A percentile compares a stretch with the other conserved stretches of the same genome.
phyloP scores from a whole-genome alignment of 2,797 vertebrate genomes.

The Pipistrellus pipistrellus region DNA sequence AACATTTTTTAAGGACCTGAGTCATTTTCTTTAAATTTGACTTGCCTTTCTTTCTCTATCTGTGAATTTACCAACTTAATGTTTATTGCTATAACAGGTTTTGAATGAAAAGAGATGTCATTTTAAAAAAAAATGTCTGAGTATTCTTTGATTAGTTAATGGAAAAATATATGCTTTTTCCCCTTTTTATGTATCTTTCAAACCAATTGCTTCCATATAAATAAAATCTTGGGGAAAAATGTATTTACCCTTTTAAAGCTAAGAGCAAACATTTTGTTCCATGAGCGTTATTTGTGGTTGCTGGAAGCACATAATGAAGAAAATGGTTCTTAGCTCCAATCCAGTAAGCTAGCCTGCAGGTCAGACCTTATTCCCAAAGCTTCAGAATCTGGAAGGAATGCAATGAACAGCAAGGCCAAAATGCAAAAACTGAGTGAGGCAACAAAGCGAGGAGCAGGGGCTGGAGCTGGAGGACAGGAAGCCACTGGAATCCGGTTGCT shows the following conservation, averaged over 20 bases:
- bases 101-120: too few relatives aligned
- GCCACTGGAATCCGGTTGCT: slow-evolving; percentile 79
- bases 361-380: neutral
- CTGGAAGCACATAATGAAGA: neutral
- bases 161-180: slow-evolving; percentile 53
- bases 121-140: slow-evolving; percentile 55
- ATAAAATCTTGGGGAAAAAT: slow-evolving; percentile 61
- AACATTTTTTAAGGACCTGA: slow-evolving; percentile 51
- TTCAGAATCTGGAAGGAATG: neutral
- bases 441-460: slow-evolving; percentile 37
- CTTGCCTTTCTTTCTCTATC: slow-evolving; percentile 53
- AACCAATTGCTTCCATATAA: slow-evolving; percentile 61
- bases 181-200: slow-evolving; percentile 56
- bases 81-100: slow-evolving; percentile 47
- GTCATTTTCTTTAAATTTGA: slow-evolving; percentile 58
- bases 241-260: slow-evolving; percentile 19
- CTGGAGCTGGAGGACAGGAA: slow-evolving; percentile 66
- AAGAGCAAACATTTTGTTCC: slow-evolving; percentile 31
- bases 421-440: slow-evolving; percentile 12
- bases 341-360: neutral
- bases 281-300: neutral
- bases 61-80: slow-evolving; percentile 57
- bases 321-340: neutral
- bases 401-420: slow-evolving; percentile 24
- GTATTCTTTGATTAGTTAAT: slow-evolving; percentile 72